Percentiles rank a stretch among this genome's conserved stretches.
phyloP scores from a whole-genome alignment of 2,888 invertebrate species.

The Tortrix viridana region DNA sequence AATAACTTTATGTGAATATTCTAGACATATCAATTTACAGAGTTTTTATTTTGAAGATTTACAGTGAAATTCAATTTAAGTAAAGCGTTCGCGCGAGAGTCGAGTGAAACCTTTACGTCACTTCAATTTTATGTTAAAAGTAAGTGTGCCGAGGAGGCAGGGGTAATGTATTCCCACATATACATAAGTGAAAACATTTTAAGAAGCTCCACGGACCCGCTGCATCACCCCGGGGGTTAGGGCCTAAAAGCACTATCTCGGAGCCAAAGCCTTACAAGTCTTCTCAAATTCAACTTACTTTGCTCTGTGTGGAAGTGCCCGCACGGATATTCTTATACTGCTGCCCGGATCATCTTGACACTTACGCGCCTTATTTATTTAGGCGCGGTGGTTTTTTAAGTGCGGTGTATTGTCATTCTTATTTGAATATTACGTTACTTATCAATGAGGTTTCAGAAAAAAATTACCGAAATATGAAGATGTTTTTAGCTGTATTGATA shows the following conservation, averaged over 20 bases:
- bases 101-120: constrained; percentile 80
- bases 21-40: constrained; percentile 17
- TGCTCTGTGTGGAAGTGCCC: constrained; percentile 76
- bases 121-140: constrained; percentile 83
- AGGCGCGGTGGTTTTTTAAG: constrained; percentile 1
- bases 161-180: constrained; percentile 83
- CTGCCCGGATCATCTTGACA: constrained; percentile 56
- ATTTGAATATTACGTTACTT: neutral
- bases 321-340: constrained; percentile 59
- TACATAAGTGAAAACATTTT: constrained; percentile 84
- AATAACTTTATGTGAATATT: constrained; percentile 5
- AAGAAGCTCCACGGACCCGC: constrained; percentile 82
- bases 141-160: constrained; percentile 79
- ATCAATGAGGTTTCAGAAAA: neutral
- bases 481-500: too few species aligned
- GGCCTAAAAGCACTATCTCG: constrained; percentile 85
- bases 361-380: constrained; percentile 40
- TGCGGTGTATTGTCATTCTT: neutral
- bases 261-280: constrained; percentile 84
- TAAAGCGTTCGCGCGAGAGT: constrained; percentile 75
- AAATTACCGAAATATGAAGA: neutral
- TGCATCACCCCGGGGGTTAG: constrained; percentile 84
- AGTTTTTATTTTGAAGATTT: constrained; percentile 51
- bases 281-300: constrained; percentile 84
- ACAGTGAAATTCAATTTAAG: constrained; percentile 79